phyloP scores from a whole-genome alignment of 2,113 vertebrate species.

The Pomatorhinus ruficollis region DNA sequence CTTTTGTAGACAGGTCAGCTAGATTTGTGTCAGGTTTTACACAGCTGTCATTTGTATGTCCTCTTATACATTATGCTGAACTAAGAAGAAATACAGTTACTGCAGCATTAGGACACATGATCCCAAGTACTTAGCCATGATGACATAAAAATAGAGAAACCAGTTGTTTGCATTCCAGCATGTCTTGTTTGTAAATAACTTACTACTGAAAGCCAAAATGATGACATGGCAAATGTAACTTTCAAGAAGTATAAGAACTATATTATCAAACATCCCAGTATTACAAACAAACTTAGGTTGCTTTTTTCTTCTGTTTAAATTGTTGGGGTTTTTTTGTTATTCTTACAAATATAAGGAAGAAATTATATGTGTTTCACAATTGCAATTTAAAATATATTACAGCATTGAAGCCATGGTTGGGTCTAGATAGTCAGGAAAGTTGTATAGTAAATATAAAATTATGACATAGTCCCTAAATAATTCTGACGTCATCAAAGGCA shows the following conservation, averaged over 20 bases:
- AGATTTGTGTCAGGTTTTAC: not conserved
- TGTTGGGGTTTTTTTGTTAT: not conserved
- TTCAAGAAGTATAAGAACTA: not conserved
- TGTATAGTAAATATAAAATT: not conserved
- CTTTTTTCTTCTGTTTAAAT: not conserved
- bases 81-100: not conserved
- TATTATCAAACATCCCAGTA: not conserved
- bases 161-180: not conserved
- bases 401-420: not conserved
- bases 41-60: not conserved
- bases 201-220: not conserved
- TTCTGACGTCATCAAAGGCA: not conserved
- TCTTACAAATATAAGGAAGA: not conserved
- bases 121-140: not conserved
- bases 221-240: not conserved
- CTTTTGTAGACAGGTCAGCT: not conserved
- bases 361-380: not conserved
- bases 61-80: not conserved
- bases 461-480: not conserved
- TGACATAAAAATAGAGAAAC: not conserved
- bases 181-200: not conserved
- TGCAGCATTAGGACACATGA: not conserved
- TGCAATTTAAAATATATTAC: not conserved
- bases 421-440: not conserved
- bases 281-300: not conserved